phyloP scores from a whole-genome alignment of 1,140 invertebrate genomes.

The Laupala kohalensis region DNA sequence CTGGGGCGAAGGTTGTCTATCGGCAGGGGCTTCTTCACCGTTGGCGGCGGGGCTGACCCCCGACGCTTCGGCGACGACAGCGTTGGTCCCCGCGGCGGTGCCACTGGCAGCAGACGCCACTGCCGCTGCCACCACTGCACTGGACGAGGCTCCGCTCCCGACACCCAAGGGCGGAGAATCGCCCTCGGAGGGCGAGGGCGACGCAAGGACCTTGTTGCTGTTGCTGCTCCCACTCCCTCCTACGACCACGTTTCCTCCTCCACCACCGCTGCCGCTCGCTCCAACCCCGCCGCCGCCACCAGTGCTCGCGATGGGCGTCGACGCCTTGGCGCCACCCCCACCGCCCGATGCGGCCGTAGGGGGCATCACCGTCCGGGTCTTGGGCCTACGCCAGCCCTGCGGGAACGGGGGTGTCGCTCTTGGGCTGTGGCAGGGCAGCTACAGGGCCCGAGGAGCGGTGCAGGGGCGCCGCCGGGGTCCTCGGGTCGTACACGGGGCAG shows the following conservation, averaged over 20 bases:
- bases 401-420: too few relatives aligned
- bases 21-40: constrained; percentile 1
- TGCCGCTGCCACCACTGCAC: not conserved
- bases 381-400: constrained; percentile 61
- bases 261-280: not conserved
- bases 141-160: not conserved
- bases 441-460: not conserved
- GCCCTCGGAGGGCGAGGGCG: not conserved
- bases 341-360: constrained; percentile 27
- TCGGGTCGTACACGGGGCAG: not conserved
- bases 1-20: constrained; percentile 8
- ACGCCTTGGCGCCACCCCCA: constrained; percentile 18
- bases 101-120: not conserved
- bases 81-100: not conserved
- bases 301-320: constrained; percentile 28
- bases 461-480: too few relatives aligned
- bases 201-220: not conserved
- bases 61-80: not conserved
- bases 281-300: too few relatives aligned
- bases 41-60: constrained; percentile 4
- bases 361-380: constrained; percentile 56
- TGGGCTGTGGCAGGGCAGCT: too few relatives aligned
- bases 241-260: not conserved
- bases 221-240: constrained; percentile 9
- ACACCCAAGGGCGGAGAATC: not conserved